Conservation (phyloP, 2,113 vertebrate genomes). For the Entomyzon cyanotis region DNA sequence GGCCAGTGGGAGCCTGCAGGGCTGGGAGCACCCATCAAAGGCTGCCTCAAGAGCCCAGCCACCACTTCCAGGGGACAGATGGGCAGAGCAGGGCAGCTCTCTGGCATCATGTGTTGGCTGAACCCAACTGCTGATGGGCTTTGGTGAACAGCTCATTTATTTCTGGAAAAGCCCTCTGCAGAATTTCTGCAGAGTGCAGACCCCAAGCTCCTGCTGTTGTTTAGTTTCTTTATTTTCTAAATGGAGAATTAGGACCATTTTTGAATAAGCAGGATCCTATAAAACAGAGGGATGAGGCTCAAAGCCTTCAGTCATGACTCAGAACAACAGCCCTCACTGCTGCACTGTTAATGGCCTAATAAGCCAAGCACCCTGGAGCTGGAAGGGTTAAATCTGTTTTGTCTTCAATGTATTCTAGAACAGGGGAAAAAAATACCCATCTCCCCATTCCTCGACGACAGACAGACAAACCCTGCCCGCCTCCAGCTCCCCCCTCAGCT, state of each 20-base stretch:
- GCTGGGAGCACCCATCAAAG: neutral
- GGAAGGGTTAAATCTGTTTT: conserved; percentile 43
- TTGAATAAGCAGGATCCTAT: neutral
- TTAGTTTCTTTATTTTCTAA: neutral
- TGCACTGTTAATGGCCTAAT: neutral
- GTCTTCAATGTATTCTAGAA: conserved; percentile 21
- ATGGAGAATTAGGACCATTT: neutral
- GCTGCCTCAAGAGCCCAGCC: neutral
- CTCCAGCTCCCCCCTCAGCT: conserved; percentile 33
- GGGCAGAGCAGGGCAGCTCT: neutral
- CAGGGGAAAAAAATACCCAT: conserved; percentile 54
- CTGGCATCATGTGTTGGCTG: neutral
- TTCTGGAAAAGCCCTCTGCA: neutral
- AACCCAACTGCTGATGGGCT: neutral
- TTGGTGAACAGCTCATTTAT: neutral
- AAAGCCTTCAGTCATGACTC: neutral
- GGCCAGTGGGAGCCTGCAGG: fast-evolving
- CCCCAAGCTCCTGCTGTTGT: neutral
- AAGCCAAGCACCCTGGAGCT: neutral
- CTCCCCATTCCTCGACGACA: neutral
- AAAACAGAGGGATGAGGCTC: neutral
- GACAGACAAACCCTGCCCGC: conserved; percentile 39
- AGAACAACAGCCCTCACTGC: neutral
- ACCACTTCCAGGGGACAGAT: neutral
- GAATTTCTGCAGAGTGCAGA: neutral